A percentile compares a stretch with the other conserved stretches of the same genome.
These are phyloP conservation scores for Drosophila anomalata DNA, from an alignment of 2,888 invertebrate species.

Conservation along the genomic window DNA sequence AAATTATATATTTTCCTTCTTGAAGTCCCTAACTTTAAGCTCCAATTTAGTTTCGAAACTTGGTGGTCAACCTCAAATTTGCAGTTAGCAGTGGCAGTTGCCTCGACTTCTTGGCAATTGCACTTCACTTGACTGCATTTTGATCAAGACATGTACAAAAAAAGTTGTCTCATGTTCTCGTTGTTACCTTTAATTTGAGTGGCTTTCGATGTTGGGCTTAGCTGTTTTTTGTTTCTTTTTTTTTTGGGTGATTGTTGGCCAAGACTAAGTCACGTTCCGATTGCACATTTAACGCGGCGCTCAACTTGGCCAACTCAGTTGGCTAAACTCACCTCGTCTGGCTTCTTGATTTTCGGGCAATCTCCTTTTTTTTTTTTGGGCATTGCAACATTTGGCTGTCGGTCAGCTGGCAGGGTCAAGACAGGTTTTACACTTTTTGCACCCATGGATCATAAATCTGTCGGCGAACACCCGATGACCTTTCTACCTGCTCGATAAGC, in stretches of 20 bases:
- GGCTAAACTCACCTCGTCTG: slow-evolving; percentile 36
- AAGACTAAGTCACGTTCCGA: slow-evolving; percentile 65
- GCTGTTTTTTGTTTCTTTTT: slow-evolving; percentile 8
- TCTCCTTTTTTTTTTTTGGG: slow-evolving; percentile 45
- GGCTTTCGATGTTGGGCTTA: slow-evolving; percentile 21
- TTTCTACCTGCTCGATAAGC: slow-evolving; percentile 57
- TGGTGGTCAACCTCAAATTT: slow-evolving; percentile 28
- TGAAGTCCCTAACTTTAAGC: background rate
- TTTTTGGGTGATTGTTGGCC: slow-evolving; percentile 61
- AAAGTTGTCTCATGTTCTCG: slow-evolving; percentile 49
- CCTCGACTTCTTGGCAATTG: slow-evolving; percentile 38
- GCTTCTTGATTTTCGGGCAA: slow-evolving; percentile 38
- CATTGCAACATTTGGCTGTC: slow-evolving; percentile 51
- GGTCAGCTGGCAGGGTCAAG: slow-evolving; percentile 51
- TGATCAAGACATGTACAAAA: slow-evolving; percentile 18
- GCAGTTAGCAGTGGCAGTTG: slow-evolving; percentile 33
- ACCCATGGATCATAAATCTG: slow-evolving; percentile 41
- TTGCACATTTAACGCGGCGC: slow-evolving; percentile 41
- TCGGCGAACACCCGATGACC: slow-evolving; percentile 28
- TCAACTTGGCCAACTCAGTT: slow-evolving; percentile 53
- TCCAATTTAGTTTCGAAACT: slow-evolving; percentile 14
- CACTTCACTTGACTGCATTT: slow-evolving; percentile 53
- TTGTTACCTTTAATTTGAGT: slow-evolving; percentile 65
- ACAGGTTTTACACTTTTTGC: slow-evolving; percentile 43
- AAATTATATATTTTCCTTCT: background rate